phyloP scores from a whole-genome alignment of 2,113 vertebrate species.

The Gallinago undulata region DNA sequence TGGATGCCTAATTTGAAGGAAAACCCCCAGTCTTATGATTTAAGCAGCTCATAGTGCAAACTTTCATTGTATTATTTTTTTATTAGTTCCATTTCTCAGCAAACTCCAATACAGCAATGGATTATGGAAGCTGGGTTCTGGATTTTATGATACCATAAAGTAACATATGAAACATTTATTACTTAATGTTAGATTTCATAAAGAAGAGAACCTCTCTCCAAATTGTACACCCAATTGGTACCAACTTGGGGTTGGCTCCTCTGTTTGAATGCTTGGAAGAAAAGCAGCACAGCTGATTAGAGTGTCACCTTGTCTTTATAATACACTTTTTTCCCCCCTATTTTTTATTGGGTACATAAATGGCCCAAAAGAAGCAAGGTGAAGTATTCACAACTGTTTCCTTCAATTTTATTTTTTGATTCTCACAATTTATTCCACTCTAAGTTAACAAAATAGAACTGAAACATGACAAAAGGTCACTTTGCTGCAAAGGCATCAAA shows the following conservation, averaged over 20 bases:
- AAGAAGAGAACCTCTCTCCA: neutral
- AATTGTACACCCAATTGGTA: neutral
- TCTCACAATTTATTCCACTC: neutral
- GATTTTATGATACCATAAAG: neutral
- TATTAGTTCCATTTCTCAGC: neutral
- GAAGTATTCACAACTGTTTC: neutral
- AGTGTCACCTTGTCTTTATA: neutral
- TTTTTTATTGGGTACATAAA: neutral
- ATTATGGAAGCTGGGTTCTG: neutral
- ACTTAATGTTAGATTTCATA: neutral
- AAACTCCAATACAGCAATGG: neutral
- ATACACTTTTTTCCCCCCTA: neutral
- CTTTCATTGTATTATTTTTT: neutral
- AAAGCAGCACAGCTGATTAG: neutral
- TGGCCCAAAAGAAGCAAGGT: neutral
- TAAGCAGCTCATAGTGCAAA: neutral
- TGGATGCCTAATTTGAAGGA: neutral
- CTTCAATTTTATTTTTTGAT: neutral
- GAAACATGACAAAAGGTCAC: constrained; percentile 46
- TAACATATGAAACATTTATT: neutral
- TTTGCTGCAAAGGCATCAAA: constrained; percentile 27
- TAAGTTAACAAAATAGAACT: constrained; percentile 1
- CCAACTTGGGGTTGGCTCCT: neutral
- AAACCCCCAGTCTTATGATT: neutral
- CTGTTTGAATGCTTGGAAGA: neutral